These are phyloP conservation scores for Parapristionchus giblindavisi DNA, from an alignment of 2,888 invertebrate genomes.

Conservation along the genomic window DNA sequence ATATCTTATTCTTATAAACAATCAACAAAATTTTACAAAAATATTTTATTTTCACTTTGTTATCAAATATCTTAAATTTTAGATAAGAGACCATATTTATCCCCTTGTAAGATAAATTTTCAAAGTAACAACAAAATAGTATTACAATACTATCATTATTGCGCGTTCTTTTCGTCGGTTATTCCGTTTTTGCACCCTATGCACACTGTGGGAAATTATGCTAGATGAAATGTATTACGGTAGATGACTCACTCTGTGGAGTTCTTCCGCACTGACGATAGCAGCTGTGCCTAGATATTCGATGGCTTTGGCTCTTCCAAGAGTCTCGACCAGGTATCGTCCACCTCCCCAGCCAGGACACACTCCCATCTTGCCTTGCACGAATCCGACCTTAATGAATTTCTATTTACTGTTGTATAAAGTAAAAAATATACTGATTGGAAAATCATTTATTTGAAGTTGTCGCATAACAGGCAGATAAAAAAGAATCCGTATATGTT, in stretches of 20 bases:
- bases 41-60: too few species aligned
- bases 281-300: slow-evolving; percentile 31
- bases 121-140: too few species aligned
- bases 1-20: too few species aligned
- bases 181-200: too few species aligned
- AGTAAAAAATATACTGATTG: not conserved
- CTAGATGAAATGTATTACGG: not conserved
- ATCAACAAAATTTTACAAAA: too few species aligned
- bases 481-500: not conserved
- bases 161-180: too few species aligned
- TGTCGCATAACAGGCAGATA: not conserved
- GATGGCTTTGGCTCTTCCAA: slow-evolving; percentile 17
- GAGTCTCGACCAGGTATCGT: slow-evolving; percentile 12
- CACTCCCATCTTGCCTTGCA: slow-evolving; percentile 38
- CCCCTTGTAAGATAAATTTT: too few species aligned
- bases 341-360: slow-evolving; percentile 37
- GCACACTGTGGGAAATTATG: too few species aligned
- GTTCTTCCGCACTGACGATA: slow-evolving; percentile 4
- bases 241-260: slow-evolving; percentile 4
- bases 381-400: slow-evolving; percentile 32
- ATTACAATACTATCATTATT: too few species aligned
- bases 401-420: not conserved
- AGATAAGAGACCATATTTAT: too few species aligned
- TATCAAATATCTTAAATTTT: too few species aligned
- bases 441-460: not conserved